A percentile compares a stretch with the other conserved stretches of the same genome.
Conservation (phyloP, 92 coral and sea anemone genomes). For the Phenganax marumi region DNA sequence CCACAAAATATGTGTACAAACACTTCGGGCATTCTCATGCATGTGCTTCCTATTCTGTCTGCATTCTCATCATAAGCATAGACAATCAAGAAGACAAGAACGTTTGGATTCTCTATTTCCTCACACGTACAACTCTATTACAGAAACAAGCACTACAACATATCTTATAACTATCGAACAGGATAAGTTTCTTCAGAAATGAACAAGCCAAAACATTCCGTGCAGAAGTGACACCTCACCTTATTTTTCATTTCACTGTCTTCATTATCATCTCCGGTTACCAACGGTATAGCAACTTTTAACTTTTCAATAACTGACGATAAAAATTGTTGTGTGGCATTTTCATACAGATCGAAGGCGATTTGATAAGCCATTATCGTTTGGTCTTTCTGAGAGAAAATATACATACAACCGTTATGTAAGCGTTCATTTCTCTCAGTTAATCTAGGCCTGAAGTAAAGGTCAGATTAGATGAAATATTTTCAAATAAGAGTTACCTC, state of each 20-base stretch:
- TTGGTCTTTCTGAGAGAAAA: conserved; percentile 77
- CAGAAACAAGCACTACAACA: too few species aligned
- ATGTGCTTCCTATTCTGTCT: not conserved
- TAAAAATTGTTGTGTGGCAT: conserved; percentile 95
- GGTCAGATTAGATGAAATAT: too few species aligned
- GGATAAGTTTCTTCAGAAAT: too few species aligned
- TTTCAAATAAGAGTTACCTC: conserved; percentile 56
- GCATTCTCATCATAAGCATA: not conserved
- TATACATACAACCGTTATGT: not conserved
- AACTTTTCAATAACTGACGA: conserved; percentile 79
- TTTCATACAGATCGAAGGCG: conserved; percentile 94
- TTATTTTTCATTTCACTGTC: conserved; percentile 76
- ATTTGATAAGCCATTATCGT: conserved; percentile 98
- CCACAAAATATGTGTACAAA: not conserved
- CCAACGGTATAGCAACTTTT: conserved; percentile 80
- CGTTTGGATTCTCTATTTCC: too few species aligned
- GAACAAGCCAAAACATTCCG: not conserved
- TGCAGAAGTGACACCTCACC: conserved; percentile 39
- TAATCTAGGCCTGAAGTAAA: too few species aligned
- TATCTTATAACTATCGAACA: too few species aligned
- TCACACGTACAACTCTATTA: too few species aligned
- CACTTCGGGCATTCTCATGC: not conserved
- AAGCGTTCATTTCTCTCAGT: too few species aligned
- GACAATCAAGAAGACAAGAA: not conserved
- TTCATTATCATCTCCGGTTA: conserved; percentile 52